Evolutionary conservation across 2,888 invertebrate genomes (phyloP), one percentile per base, ranked within the genome.

Genomic region (Doris montereyensis): DNA sequence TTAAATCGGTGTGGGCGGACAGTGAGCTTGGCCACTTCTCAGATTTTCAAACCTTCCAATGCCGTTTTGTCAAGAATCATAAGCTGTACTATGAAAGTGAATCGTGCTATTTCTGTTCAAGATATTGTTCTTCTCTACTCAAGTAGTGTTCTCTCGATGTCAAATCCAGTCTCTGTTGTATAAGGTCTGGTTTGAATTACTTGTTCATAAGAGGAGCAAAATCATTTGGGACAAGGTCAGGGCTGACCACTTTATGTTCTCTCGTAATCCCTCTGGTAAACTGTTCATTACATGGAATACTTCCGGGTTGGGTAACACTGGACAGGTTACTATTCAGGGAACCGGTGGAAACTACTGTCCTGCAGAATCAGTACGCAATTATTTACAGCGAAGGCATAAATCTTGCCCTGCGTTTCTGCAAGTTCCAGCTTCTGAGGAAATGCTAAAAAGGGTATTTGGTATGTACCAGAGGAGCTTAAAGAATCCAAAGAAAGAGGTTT

Each of bases 161-260:
- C 70, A 30, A 82, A 41, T 52, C 82, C 82, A 17, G 41, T 76
- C 82, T 2, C 28, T 82, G 58, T 67, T 82, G 35, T 73, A 70
- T 65, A 82, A 82, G 32, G 80, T 82, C 3, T 82, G 82, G 82
- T 82, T 82, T 77, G 82, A 82, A 28, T 41, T 82, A n/a, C 82
- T 80, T 60, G 72, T 82, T 30, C 76, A 82, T 30, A 80, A 80
- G 60, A 70, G 82, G n/a, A 77, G 70, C 30, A 79, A 75, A 28
- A 32, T 79, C 21, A 70, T 70, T 30, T 80, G 80, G 78, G 73
- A 72, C 21, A 76, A 82, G 35, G 77, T 80, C 52, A 52, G 8
- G 13, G 74, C 75, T 24, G 71, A 74, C 2, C 72, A 76, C 60
- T 82, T 82, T 72, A 76, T 73, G 26, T 80, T 82, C 28, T 77